A percentile compares a stretch with the other conserved stretches of the same genome.
These are phyloP conservation scores for Meiosimyza platycephala DNA, from an alignment of 2,888 invertebrate genomes.

Conservation along the genomic window DNA sequence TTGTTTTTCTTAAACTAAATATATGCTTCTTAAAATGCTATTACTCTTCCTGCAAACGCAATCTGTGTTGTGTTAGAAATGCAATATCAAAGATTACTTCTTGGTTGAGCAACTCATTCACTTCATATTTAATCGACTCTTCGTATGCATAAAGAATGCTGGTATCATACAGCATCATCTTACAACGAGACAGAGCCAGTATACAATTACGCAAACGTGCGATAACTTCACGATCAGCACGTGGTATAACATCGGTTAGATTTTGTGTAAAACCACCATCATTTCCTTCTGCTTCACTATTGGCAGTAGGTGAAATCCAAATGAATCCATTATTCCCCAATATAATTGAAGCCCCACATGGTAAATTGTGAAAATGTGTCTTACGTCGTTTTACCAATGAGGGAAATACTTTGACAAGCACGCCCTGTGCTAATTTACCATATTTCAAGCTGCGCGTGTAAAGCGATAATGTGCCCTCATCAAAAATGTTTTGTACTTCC, in stretches of 20 bases:
- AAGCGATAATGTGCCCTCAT: conserved; percentile 91
- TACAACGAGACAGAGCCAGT: conserved; percentile 84
- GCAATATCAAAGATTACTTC: conserved; percentile 89
- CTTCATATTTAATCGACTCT: conserved; percentile 84
- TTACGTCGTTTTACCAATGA: conserved; percentile 92
- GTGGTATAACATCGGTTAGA: conserved; percentile 76
- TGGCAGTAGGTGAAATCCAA: conserved; percentile 85
- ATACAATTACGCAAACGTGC: conserved; percentile 91
- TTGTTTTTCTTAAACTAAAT: too few species aligned
- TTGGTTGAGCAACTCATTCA: conserved; percentile 82
- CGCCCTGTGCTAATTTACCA: conserved; percentile 93
- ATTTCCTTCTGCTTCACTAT: conserved; percentile 72
- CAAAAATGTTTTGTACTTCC: conserved; percentile 93
- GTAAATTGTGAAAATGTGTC: conserved; percentile 94
- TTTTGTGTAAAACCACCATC: conserved; percentile 84
- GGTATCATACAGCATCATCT: conserved; percentile 92
- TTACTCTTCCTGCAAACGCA: conserved; percentile 64
- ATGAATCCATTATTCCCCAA: conserved; percentile 97
- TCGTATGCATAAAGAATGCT: conserved; percentile 92
- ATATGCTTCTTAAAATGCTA: too few species aligned
- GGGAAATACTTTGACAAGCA: conserved; percentile 89
- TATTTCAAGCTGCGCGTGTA: conserved; percentile 97
- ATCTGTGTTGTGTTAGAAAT: conserved; percentile 80
- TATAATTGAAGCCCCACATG: conserved; percentile 91
- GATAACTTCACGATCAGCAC: conserved; percentile 85